Evolutionary conservation across 2,888 invertebrate genomes (phyloP), one percentile per base, ranked within the genome.

Genomic region (Heliconius cydno): DNA sequence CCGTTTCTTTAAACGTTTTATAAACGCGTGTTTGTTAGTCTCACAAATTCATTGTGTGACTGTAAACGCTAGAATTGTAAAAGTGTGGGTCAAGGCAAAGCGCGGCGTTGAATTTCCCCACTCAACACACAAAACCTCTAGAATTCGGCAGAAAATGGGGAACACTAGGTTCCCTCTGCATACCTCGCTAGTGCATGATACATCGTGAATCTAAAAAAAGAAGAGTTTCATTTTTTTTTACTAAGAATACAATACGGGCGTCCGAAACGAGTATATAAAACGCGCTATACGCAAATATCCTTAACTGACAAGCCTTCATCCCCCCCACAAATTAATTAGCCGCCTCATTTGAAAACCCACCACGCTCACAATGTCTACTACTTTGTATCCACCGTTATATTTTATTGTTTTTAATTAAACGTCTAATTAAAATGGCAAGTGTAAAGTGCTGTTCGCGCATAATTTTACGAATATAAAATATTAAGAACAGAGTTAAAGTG

Each of bases 241-340:
- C 57, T 57, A 57, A 19, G 6, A 57, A 22, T 9, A 9, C 22
- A 22, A 57, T 6, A 57, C 22, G 7, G 22, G 22, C 57, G 57
- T 57, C 22, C 13, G 12, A 25, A 65, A 65, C n/a, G 25, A 5
- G 72, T 30, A 12, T 22, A 15, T 0, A 57, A 60, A 60, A 60
- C 13, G 57, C 25, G 15, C 25, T 34, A 15, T 73, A 60, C 13
- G 60, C n/a, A 38, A 34, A 73, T 9, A 13, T 15, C 73, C 15
- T 73, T 73, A 34, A 65, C 76, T 73, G 67, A 70, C 12, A 68
- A 76, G 78, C 78, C 78, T 52, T 52, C 75, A 78, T 67, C 77
- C 80, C 82, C 81, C 84, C 82, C 81, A 79, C 83, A 81, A 83
- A 83, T 83, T 85, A 83, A 84, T 84, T 84, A 83, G 81, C 76